Evolutionary conservation across 2,797 vertebrate genomes (phyloP).

Genomic region (Urosaurus nigricauda): DNA sequence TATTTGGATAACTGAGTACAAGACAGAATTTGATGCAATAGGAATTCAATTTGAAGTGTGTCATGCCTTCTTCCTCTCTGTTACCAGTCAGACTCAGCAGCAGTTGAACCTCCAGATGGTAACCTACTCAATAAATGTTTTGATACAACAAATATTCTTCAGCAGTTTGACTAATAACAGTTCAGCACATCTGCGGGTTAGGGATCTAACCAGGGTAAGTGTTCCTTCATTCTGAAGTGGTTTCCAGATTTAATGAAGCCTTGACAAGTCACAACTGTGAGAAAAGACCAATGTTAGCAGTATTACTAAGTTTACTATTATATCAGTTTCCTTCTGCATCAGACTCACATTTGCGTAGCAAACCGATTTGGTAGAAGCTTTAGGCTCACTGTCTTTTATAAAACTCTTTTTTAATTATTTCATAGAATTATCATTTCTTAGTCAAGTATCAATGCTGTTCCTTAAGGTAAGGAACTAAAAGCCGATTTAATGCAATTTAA

Average conservation of each 20-base stretch:
- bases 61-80: not conserved
- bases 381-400: not conserved
- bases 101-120: not conserved
- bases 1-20: not conserved
- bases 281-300: constrained; percentile 1
- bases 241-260: constrained; percentile 24
- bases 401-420: not conserved
- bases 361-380: constrained; percentile 6
- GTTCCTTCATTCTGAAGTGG: not conserved
- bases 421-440: not conserved
- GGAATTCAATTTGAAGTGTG: not conserved
- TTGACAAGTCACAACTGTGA: not conserved
- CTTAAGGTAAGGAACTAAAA: not conserved
- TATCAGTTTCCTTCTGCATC: not conserved
- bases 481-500: constrained; percentile 22
- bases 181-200: not conserved
- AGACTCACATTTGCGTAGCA: constrained; percentile 3
- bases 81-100: not conserved
- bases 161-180: not conserved
- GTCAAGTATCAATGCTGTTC: not conserved
- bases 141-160: not conserved
- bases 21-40: not conserved
- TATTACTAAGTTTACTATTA: not conserved
- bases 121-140: not conserved
- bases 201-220: not conserved